Conservation (phyloP, 1,140 invertebrate species). For the Heterodera carotae region DNA sequence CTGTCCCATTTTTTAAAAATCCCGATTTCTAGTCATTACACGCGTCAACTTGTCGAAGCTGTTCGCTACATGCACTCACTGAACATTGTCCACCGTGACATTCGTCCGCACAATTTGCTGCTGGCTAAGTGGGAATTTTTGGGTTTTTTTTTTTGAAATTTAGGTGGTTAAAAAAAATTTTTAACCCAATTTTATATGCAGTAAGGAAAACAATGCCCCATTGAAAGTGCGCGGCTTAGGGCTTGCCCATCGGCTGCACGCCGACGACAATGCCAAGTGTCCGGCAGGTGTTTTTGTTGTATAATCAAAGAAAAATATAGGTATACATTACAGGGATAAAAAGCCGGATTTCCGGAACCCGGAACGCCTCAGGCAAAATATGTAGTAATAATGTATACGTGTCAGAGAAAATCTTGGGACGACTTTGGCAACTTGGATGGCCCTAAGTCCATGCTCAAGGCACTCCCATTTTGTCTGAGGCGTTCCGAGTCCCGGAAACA, state of each 20-base stretch:
- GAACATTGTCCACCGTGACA: constrained; percentile 60
- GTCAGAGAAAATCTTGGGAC: no score
- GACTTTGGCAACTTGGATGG: no score
- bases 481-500: no score
- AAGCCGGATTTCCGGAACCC: no score
- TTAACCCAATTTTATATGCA: no score
- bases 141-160: not conserved
- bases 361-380: no score
- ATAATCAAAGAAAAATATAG: no score
- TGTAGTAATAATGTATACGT: no score
- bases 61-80: constrained; percentile 60
- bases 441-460: no score
- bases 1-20: no score
- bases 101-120: constrained; percentile 72
- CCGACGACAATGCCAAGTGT: constrained; percentile 13
- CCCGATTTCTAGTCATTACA: constrained; percentile 57
- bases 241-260: constrained; percentile 81
- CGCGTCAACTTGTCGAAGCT: constrained; percentile 58
- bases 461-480: no score
- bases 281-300: constrained; percentile 32
- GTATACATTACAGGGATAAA: no score
- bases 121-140: constrained; percentile 86
- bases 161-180: not conserved
- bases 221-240: constrained; percentile 97
- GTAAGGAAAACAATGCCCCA: constrained; percentile 87